Percentiles rank a stretch among this genome's conserved stretches.
These are phyloP conservation scores for Conistra vaccinii DNA, from an alignment of 2,888 invertebrate species.

Conservation along the genomic window DNA sequence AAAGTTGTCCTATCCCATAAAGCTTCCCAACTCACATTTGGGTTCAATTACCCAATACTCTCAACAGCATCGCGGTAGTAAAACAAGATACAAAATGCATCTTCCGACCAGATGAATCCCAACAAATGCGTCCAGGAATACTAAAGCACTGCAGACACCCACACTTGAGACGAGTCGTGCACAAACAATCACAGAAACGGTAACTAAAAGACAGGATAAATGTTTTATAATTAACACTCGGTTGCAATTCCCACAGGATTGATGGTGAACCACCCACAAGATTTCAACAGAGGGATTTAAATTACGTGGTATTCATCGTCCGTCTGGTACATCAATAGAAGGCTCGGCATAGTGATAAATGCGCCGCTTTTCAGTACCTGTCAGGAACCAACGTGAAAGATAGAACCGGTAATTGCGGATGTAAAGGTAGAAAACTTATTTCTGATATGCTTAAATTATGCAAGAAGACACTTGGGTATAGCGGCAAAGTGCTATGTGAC, in stretches of 20 bases:
- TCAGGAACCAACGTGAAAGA: slow-evolving; percentile 77
- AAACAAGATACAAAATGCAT: slow-evolving; percentile 47
- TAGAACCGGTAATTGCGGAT: slow-evolving; percentile 78
- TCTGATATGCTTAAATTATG: slow-evolving; percentile 63
- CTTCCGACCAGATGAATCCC: slow-evolving; percentile 40
- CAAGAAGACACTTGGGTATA: slow-evolving; percentile 54
- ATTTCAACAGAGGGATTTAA: slow-evolving; percentile 81
- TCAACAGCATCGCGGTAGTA: slow-evolving; percentile 28
- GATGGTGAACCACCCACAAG: slow-evolving; percentile 79
- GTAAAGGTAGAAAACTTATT: slow-evolving; percentile 61
- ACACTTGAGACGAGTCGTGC: slow-evolving; percentile 59
- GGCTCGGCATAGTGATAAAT: slow-evolving; percentile 83
- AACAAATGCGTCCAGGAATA: slow-evolving; percentile 45
- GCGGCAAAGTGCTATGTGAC: slow-evolving; percentile 35
- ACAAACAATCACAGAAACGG: slow-evolving; percentile 68
- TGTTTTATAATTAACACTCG: slow-evolving; percentile 77
- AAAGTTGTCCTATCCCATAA: slow-evolving; percentile 16
- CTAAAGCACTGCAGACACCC: slow-evolving; percentile 58
- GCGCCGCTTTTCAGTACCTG: slow-evolving; percentile 80
- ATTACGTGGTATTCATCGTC: slow-evolving; percentile 82
- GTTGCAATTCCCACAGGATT: slow-evolving; percentile 76
- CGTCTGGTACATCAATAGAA: slow-evolving; percentile 79
- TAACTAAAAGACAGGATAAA: slow-evolving; percentile 74
- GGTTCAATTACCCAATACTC: slow-evolving; percentile 24
- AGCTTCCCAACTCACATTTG: slow-evolving; percentile 7